Base-by-base conservation (phyloP, 2,113 vertebrate genomes). In the Tursiops truncatus region DNA sequence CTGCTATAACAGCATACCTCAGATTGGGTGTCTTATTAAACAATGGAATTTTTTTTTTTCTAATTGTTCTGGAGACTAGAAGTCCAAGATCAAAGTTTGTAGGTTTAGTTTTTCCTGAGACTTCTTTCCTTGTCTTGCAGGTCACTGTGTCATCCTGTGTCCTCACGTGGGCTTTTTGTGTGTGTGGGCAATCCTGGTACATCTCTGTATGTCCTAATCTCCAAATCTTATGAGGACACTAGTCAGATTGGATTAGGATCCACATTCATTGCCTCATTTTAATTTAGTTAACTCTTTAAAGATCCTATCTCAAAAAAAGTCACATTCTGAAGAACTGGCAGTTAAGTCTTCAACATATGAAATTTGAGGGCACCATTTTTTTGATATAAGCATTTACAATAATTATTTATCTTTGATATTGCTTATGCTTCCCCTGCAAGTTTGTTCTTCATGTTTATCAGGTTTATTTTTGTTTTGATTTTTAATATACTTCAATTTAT, bases 101-200 rank as follows among this genome's bases (percentile, higher is more conserved):
- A 25, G n/a, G 5, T 7, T 14, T 9, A 10, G 26, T 79, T 68
- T 60, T 31, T 79, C 21, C 23, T 23, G 2, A 38, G 3, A 1
- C 2, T 4, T 58, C 20, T 38, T 15, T 85, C 23, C 14, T 53
- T 68, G 14, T 6, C 11, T 65, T 77, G 1, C 8, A 31, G 13
- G 28, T 0, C 6, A 17, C 18, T 7, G 6, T 50, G 50, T 56
- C 7, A 31, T 25, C 4, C 36, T 88, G 4, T 47, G 25, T 31
- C 36, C 5, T 73, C 10, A 68, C 0, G 6, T 21, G 4, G 1
- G 1, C 1, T 47, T 88, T 12, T 6, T 50, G 14, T 68, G 14
- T 80, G 20, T 28, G 50, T n/a, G 6, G 1, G 7, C 2, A 44
- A 25, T 11, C 15, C 26, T 60, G 11, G 1, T 62, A 44, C 73